Evolutionary conservation across 2,888 invertebrate genomes (phyloP).

Genomic region (Drosophila rellima): DNA sequence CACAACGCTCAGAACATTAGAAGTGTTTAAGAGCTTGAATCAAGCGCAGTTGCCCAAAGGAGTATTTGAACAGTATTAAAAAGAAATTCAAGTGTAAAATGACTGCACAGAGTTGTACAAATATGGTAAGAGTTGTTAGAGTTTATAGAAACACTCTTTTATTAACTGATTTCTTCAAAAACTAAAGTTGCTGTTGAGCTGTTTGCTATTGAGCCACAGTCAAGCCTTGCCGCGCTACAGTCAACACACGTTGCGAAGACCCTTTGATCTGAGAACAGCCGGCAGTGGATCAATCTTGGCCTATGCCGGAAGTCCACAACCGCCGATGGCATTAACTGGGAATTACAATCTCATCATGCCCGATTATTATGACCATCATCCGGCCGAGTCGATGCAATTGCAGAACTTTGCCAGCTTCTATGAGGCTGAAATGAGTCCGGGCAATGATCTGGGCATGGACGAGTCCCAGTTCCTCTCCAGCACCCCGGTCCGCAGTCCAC

Average conservation of each 20-base stretch:
- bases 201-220: constrained; percentile 22
- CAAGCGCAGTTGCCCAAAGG: constrained; percentile 34
- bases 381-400: constrained; percentile 74
- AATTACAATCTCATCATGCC: constrained; percentile 79
- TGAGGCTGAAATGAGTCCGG: constrained; percentile 63
- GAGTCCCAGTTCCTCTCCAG: constrained; percentile 67
- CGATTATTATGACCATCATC: constrained; percentile 74
- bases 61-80: constrained; percentile 17
- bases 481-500: constrained; percentile 72
- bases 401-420: constrained; percentile 79
- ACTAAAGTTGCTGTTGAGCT: constrained; percentile 42
- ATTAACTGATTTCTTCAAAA: not conserved
- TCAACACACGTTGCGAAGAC: constrained; percentile 13
- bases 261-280: constrained; percentile 46
- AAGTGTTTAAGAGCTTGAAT: constrained; percentile 71
- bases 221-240: constrained; percentile 65
- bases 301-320: constrained; percentile 62
- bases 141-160: not conserved
- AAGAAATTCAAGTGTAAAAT: constrained; percentile 32
- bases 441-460: constrained; percentile 77
- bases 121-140: constrained; percentile 57
- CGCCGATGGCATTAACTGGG: constrained; percentile 65
- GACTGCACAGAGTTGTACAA: constrained; percentile 33
- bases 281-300: constrained; percentile 52
- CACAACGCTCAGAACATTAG: constrained; percentile 71